Evolutionary conservation across 1,140 invertebrate genomes (phyloP).

Genomic region (Penaeus japonicus): DNA sequence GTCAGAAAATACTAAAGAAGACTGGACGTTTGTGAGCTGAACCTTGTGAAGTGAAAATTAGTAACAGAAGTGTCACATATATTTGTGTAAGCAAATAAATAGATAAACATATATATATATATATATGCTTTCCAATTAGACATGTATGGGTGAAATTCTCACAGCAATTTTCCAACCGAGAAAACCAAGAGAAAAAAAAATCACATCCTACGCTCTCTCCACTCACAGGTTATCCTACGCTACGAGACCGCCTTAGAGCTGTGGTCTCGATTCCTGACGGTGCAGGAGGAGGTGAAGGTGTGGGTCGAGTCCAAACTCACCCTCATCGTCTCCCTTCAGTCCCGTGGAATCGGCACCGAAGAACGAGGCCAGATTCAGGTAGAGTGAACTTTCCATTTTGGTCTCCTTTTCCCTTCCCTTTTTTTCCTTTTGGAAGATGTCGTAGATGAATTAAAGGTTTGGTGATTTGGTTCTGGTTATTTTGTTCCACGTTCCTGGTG

Average conservation of each 20-base stretch:
- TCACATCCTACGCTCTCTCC: neutral
- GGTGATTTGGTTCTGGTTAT: no score
- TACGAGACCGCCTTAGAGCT: conserved; percentile 58
- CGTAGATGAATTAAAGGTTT: no score
- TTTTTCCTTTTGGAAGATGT: neutral
- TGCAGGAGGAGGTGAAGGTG: conserved; percentile 52
- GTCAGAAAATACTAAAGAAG: no score
- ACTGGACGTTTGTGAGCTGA: no score
- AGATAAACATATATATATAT: neutral
- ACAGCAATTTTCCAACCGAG: no score
- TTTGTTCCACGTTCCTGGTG: no score
- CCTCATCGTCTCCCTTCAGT: conserved; percentile 55
- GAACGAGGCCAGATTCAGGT: conserved; percentile 53
- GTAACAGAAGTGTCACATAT: no score
- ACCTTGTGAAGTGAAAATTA: no score
- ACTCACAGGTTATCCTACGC: conserved; percentile 51
- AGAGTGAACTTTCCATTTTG: neutral
- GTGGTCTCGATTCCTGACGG: conserved; percentile 52
- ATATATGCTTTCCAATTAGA: neutral
- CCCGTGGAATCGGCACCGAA: conserved; percentile 36
- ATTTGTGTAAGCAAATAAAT: neutral
- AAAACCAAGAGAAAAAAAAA: no score
- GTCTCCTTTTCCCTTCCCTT: neutral
- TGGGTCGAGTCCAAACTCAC: conserved; percentile 59
- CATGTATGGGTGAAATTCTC: no score